Conservation (phyloP, 1,140 invertebrate genomes). For the Heliconius nattereri region DNA sequence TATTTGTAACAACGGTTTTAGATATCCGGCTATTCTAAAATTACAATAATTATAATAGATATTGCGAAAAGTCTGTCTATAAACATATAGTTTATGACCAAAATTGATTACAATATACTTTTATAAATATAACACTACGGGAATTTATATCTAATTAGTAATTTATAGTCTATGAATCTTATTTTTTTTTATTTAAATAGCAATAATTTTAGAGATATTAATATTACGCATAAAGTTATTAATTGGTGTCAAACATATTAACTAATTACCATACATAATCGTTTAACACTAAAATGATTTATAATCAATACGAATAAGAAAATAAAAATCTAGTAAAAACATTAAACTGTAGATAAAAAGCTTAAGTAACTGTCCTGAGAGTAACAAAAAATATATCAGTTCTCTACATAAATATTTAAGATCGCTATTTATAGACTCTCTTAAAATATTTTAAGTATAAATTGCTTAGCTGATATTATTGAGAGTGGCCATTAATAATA, state of each 20-base stretch:
- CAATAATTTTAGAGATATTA: too few relatives aligned
- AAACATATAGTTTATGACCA: neutral
- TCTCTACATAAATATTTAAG: constrained; percentile 37
- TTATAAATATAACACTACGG: too few relatives aligned
- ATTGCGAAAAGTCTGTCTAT: neutral
- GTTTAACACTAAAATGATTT: neutral
- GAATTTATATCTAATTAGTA: too few relatives aligned
- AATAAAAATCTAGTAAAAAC: neutral
- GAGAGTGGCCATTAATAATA: constrained; percentile 35
- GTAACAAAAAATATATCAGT: constrained; percentile 19
- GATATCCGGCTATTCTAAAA: neutral
- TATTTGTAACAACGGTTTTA: neutral
- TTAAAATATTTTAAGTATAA: constrained; percentile 38
- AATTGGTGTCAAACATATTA: neutral
- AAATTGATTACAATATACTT: too few relatives aligned
- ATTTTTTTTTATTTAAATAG: too few relatives aligned
- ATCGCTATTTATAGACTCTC: constrained; percentile 35
- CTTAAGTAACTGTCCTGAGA: neutral
- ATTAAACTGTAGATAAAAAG: neutral
- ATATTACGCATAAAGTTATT: neutral
- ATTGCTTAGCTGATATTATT: constrained; percentile 35
- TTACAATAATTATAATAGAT: neutral
- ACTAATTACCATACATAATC: neutral
- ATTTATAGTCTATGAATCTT: too few relatives aligned
- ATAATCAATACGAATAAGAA: neutral